Conservation (phyloP, 2,888 invertebrate genomes). For the Drosophila aldrichi region DNA sequence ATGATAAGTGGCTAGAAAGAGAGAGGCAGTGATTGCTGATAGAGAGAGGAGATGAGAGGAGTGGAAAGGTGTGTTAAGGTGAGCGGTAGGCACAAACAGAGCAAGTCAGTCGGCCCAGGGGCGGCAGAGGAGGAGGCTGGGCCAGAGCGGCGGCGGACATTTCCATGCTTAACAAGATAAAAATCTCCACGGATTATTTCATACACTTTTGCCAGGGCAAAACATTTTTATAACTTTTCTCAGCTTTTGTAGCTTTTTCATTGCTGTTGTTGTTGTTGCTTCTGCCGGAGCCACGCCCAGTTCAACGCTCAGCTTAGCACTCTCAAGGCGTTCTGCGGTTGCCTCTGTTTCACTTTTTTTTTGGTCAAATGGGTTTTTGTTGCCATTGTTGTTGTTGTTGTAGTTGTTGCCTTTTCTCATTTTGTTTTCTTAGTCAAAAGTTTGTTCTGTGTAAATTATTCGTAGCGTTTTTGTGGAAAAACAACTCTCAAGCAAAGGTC, state of each 20-base stretch:
- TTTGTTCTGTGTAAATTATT: conserved; percentile 77
- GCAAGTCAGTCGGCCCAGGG: not conserved
- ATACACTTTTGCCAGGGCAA: conserved; percentile 66
- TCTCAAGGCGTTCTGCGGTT: conserved; percentile 69
- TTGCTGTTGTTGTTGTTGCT: conserved; percentile 9
- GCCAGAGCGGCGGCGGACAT: conserved; percentile 50
- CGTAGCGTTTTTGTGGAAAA: conserved; percentile 66
- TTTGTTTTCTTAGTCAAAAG: conserved; percentile 65
- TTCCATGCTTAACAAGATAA: conserved; percentile 79
- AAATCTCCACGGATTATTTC: conserved; percentile 79
- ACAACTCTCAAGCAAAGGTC: conserved; percentile 67
- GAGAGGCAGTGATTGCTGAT: conserved; percentile 30
- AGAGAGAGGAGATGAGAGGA: not conserved
- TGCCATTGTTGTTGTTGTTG: conserved; percentile 15
- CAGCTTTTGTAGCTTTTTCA: conserved; percentile 52
- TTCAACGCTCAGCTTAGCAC: conserved; percentile 65
- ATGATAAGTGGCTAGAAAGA: conserved; percentile 44
- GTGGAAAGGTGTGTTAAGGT: not conserved
- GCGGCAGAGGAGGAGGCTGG: not conserved
- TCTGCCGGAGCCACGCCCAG: conserved; percentile 50
- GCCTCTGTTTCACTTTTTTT: conserved; percentile 66
- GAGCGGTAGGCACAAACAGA: not conserved
- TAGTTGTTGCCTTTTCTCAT: conserved; percentile 26
- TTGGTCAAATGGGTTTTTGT: conserved; percentile 60
- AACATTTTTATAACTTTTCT: conserved; percentile 71